phyloP scores from a whole-genome alignment of 2,888 invertebrate species.

The Cabera pusaria region DNA sequence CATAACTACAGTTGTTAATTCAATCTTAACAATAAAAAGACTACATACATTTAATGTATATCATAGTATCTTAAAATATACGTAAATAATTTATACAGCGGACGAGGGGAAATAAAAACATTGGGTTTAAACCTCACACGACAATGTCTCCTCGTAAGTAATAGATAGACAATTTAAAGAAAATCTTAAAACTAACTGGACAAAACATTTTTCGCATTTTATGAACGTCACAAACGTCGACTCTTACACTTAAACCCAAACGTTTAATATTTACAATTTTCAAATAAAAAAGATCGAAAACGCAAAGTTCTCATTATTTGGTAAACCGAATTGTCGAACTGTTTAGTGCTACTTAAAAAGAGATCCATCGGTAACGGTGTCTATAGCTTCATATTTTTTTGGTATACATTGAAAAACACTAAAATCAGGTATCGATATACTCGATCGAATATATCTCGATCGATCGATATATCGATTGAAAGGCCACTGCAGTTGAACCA shows the following conservation, averaged over 20 bases:
- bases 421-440: constrained; percentile 76
- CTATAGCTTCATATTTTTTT: constrained; percentile 77
- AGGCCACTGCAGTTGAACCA: constrained; percentile 31
- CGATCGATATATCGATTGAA: too few species aligned
- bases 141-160: constrained; percentile 37
- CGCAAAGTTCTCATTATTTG: constrained; percentile 64
- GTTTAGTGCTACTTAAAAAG: constrained; percentile 51
- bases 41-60: constrained; percentile 82
- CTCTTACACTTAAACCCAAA: constrained; percentile 48
- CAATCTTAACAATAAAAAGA: constrained; percentile 83
- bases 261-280: constrained; percentile 70
- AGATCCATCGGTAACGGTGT: constrained; percentile 82
- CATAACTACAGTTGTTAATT: constrained; percentile 75
- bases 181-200: constrained; percentile 61
- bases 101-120: constrained; percentile 59
- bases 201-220: constrained; percentile 50
- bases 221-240: constrained; percentile 57
- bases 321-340: constrained; percentile 54
- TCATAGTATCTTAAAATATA: constrained; percentile 70
- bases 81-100: constrained; percentile 80
- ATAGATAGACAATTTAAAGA: constrained; percentile 35
- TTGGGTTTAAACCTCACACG: constrained; percentile 41
- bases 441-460: too few species aligned
- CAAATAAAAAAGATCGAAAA: constrained; percentile 63
- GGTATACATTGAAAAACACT: constrained; percentile 79